These are phyloP conservation scores for Cricetomys ansorgei DNA, from an alignment of 2,113 vertebrate genomes.

Conservation along the genomic window DNA sequence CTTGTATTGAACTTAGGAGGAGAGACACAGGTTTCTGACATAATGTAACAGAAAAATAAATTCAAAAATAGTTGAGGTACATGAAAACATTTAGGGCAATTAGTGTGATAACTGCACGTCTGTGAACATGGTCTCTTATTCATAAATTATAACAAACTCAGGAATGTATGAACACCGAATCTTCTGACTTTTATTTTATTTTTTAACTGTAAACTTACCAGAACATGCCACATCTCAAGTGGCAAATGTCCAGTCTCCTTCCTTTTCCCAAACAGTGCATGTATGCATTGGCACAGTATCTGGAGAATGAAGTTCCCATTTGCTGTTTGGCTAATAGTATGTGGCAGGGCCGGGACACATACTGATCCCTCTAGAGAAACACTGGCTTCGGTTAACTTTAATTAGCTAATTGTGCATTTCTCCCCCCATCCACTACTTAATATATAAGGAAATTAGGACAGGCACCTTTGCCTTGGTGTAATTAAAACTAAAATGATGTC, in stretches of 20 bases:
- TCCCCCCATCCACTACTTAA: conserved; percentile 73
- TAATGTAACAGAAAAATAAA: conserved; percentile 13
- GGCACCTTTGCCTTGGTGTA: conserved; percentile 80
- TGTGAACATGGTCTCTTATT: neutral
- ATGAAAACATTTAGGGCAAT: conserved; percentile 44
- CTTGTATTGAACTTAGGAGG: conserved; percentile 42
- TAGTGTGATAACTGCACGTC: neutral
- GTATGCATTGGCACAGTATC: neutral
- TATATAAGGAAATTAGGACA: conserved; percentile 80
- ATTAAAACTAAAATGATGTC: conserved; percentile 83
- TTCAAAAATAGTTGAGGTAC: conserved; percentile 7
- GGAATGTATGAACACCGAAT: neutral
- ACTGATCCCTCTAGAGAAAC: neutral
- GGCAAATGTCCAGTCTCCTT: neutral
- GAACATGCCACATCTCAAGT: neutral
- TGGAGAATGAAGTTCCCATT: conserved; percentile 1
- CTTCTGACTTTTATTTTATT: conserved; percentile 17
- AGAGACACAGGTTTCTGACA: neutral
- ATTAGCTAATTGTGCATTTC: conserved; percentile 82
- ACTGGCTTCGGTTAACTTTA: conserved; percentile 48
- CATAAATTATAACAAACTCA: neutral
- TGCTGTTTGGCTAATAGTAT: neutral
- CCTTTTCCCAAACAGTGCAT: neutral
- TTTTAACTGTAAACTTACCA: neutral
- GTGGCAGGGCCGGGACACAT: neutral